Percentiles rank a stretch among this genome's conserved stretches.
Evolutionary conservation across 2,797 vertebrate species (phyloP).

Genomic region (Amniataba percoides): DNA sequence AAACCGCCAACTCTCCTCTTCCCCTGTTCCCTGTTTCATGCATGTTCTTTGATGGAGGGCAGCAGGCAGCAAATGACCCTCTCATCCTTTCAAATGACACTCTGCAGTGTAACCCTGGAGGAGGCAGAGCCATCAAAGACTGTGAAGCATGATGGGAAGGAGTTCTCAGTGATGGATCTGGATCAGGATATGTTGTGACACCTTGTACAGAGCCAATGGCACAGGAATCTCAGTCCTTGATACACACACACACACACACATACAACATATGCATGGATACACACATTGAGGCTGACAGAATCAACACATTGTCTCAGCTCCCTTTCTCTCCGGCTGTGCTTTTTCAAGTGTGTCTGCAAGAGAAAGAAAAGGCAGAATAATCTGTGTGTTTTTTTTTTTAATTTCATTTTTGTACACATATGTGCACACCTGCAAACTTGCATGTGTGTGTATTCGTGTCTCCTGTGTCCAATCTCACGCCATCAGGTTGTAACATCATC

Average conservation of each 20-base stretch:
- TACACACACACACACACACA: not conserved
- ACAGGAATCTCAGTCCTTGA: constrained; percentile 41
- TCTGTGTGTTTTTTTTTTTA: too few species aligned
- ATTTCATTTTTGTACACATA: too few species aligned
- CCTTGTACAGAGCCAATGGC: constrained; percentile 45
- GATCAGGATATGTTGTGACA: constrained; percentile 61
- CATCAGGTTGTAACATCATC: constrained; percentile 56
- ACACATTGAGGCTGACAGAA: constrained; percentile 38
- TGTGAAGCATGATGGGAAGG: constrained; percentile 58
- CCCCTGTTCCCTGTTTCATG: constrained; percentile 12
- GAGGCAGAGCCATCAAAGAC: constrained; percentile 46
- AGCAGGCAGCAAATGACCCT: constrained; percentile 45
- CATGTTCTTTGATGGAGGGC: constrained; percentile 50
- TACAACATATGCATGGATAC: constrained; percentile 34
- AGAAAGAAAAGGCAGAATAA: constrained; percentile 13
- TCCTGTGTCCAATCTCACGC: constrained; percentile 41
- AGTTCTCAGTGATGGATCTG: constrained; percentile 63
- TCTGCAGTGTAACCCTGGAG: constrained; percentile 33
- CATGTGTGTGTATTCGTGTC: constrained; percentile 22
- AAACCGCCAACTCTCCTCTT: constrained; percentile 8
- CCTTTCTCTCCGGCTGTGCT: constrained; percentile 13
- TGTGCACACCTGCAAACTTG: constrained; percentile 29
- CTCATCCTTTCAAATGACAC: constrained; percentile 50
- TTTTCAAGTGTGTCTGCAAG: constrained; percentile 29
- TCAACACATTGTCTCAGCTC: constrained; percentile 25